Evolutionary conservation across 2,888 invertebrate species (phyloP).

Genomic region (Epirrhoe tristata): DNA sequence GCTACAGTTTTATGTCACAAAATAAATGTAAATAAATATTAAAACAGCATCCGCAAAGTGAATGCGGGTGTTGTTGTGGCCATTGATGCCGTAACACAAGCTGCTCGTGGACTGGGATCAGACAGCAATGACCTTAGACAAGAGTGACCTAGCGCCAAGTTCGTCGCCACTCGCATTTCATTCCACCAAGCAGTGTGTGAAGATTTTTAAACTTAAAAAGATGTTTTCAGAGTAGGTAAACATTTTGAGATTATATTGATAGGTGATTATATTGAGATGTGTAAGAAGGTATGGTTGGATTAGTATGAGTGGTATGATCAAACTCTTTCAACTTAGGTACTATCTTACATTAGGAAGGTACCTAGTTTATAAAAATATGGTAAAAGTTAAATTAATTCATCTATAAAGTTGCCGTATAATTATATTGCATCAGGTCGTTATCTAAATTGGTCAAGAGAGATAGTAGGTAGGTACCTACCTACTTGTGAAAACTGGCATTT

Average conservation of each 20-base stretch:
- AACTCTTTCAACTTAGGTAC: background rate
- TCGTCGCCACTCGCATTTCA: constrained; percentile 22
- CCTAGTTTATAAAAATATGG: background rate
- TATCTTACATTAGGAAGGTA: background rate
- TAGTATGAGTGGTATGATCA: no score
- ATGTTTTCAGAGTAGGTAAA: background rate
- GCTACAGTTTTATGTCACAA: constrained; percentile 51
- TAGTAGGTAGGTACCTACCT: background rate
- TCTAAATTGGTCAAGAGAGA: constrained; percentile 5
- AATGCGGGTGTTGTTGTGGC: constrained; percentile 49
- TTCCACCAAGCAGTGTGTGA: background rate
- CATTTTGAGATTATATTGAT: background rate
- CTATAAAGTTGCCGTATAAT: background rate
- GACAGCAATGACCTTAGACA: constrained; percentile 49
- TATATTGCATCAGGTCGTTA: constrained; percentile 3
- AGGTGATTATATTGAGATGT: no score
- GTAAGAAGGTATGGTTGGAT: no score
- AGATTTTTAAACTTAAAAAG: background rate
- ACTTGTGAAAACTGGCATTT: constrained; percentile 1
- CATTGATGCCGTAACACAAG: constrained; percentile 56
- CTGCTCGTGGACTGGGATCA: constrained; percentile 41
- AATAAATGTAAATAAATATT: constrained; percentile 49
- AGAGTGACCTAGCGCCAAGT: constrained; percentile 45
- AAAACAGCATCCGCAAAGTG: constrained; percentile 43
- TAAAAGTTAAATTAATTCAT: background rate